A percentile compares a stretch with the other conserved stretches of the same genome.
phyloP scores from a whole-genome alignment of 2,113 vertebrate genomes.

The Amblyopsis rosae region DNA sequence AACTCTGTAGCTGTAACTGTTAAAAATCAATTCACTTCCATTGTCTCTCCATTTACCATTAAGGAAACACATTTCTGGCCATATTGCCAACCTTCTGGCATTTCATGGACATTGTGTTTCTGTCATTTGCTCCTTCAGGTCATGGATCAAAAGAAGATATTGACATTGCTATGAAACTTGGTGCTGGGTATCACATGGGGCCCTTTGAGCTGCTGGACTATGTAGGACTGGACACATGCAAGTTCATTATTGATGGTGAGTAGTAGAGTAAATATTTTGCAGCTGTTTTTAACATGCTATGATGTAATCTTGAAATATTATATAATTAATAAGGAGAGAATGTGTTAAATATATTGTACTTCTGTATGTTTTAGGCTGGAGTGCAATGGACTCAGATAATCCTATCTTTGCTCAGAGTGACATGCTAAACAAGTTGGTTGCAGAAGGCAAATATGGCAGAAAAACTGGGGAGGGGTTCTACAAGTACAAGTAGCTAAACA shows the following conservation, averaged over 20 bases:
- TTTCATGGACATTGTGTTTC: too few species aligned
- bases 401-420: conserved; percentile 82
- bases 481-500: conserved; percentile 83
- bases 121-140: conserved; percentile 70
- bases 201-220: conserved; percentile 96
- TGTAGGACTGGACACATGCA: conserved; percentile 90
- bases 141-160: conserved; percentile 97
- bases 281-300: not conserved
- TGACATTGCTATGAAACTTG: conserved; percentile 94
- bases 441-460: conserved; percentile 89
- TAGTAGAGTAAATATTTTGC: not conserved
- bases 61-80: too few species aligned
- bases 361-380: conserved; percentile 81
- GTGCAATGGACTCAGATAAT: conserved; percentile 80
- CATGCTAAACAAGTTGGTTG: conserved; percentile 85
- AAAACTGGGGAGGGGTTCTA: conserved; percentile 97
- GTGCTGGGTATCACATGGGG: conserved; percentile 95
- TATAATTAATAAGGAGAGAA: not conserved
- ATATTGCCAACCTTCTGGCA: too few species aligned
- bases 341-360: not conserved
- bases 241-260: conserved; percentile 94
- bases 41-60: too few species aligned
- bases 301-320: not conserved
- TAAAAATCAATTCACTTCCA: too few species aligned
- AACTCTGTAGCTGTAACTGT: too few species aligned